Base-by-base conservation (phyloP, 2,888 invertebrate genomes). In the Nineta flava region DNA sequence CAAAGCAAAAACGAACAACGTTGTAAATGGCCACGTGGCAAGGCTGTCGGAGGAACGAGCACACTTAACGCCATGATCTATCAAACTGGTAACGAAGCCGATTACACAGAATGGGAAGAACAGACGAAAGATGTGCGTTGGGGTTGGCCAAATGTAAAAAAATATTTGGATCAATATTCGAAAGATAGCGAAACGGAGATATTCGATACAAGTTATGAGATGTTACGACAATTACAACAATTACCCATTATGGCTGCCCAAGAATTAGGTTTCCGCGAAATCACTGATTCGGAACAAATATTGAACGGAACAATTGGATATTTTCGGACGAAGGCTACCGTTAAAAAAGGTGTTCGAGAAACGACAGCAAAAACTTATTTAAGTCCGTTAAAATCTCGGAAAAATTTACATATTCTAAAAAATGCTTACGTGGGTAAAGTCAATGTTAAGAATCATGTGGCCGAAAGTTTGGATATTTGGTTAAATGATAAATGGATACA, bases 11-110 rank as follows among this genome's bases (percentile, higher is more conserved):
- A 56, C 12, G 57, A 61, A 9, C 59, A 60, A 15, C 50, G 57
- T 9, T 75, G 77, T 56, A 63, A 60, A 46, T 78, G 74, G 74
- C 69, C 75, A 0, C 65, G 75, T 16, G 79, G 79, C 0, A 79
- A 81, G 59, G 73, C 73, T 12, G 63, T 79, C 15, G 85, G 85
- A 0, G 85, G 84, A 0, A 69, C 73, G 2, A 77, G 79, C 12
- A 67, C 69, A 0, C 69, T 80, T 2, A 83, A 83, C 61, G 76
- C 69, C 10, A 78, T 83, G 79, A 50, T 81, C 1, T 78, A 83
- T 59, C 60, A 79, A 0, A 66, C 77, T 4, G 83, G 83, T 0
- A 77, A 78, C 62, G 70, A 73, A 4, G 58, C 59, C 3, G 83
- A 84, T 59, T 84, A 73, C 57, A 76, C 84, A 57, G 59, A 65